Conservation (phyloP, 2,888 invertebrate species). For the Listrodromus nycthemerus region DNA sequence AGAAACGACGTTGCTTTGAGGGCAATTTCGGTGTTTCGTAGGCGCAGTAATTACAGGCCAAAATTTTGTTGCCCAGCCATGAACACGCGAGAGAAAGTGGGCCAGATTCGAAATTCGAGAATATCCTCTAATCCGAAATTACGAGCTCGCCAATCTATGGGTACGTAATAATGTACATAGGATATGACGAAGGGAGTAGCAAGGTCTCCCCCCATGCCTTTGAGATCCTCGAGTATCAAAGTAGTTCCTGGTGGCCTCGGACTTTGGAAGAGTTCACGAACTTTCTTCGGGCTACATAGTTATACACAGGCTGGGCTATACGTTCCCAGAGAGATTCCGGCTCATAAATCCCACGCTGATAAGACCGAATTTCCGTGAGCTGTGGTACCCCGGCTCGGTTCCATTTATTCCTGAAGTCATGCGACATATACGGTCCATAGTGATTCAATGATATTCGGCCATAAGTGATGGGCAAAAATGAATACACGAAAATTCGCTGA, state of each 20-base stretch:
- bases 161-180: conserved; percentile 21
- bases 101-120: conserved; percentile 46
- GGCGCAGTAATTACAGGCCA: conserved; percentile 48
- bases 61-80: conserved; percentile 31
- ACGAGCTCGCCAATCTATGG: conserved; percentile 22
- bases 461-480: background rate
- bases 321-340: conserved; percentile 37
- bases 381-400: background rate
- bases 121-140: conserved; percentile 43
- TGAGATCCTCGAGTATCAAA: conserved; percentile 61
- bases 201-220: conserved; percentile 4
- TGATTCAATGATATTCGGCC: background rate
- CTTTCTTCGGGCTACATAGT: conserved; percentile 32
- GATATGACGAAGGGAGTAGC: conserved; percentile 23
- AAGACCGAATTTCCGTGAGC: conserved; percentile 27
- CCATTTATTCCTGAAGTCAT: background rate
- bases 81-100: background rate
- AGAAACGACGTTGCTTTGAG: conserved; percentile 42
- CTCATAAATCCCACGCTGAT: conserved; percentile 44
- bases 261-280: conserved; percentile 44
- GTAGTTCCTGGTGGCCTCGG: conserved; percentile 34
- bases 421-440: background rate
- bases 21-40: conserved; percentile 31
- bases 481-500: background rate
- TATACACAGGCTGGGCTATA: background rate